Conservation (phyloP, 2,797 vertebrate genomes). For the Calcarius lapponicus region DNA sequence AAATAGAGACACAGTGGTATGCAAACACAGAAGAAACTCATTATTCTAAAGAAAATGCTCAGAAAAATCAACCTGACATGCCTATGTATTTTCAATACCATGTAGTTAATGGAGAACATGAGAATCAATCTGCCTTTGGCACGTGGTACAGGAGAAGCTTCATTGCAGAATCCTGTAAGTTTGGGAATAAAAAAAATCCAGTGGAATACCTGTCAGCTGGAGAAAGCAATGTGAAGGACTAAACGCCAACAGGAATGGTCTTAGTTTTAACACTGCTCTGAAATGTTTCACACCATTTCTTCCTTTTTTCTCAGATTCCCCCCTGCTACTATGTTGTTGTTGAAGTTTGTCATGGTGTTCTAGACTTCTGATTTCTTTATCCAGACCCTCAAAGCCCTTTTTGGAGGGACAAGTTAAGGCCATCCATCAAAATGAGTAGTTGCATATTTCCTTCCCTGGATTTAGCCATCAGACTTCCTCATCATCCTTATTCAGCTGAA, state of each 20-base stretch:
- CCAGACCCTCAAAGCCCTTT: neutral
- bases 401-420: neutral
- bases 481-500: neutral
- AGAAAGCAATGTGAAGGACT: neutral
- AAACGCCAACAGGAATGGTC: neutral
- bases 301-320: neutral
- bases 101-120: neutral
- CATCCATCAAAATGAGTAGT: neutral
- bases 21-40: constrained; percentile 6
- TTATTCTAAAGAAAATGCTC: constrained; percentile 2
- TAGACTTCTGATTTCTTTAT: neutral
- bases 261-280: neutral
- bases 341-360: neutral
- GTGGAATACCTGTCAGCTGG: neutral
- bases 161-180: neutral
- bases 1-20: neutral
- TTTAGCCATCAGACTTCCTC: neutral
- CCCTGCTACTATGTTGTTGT: rapidly evolving
- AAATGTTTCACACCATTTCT: neutral
- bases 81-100: neutral
- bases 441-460: neutral
- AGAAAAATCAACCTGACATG: constrained; percentile 6
- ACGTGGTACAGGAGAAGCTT: rapidly evolving
- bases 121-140: neutral
- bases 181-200: neutral